phyloP scores from a whole-genome alignment of 2,113 vertebrate species.

The Sinocyclocheilus maitianheensis region DNA sequence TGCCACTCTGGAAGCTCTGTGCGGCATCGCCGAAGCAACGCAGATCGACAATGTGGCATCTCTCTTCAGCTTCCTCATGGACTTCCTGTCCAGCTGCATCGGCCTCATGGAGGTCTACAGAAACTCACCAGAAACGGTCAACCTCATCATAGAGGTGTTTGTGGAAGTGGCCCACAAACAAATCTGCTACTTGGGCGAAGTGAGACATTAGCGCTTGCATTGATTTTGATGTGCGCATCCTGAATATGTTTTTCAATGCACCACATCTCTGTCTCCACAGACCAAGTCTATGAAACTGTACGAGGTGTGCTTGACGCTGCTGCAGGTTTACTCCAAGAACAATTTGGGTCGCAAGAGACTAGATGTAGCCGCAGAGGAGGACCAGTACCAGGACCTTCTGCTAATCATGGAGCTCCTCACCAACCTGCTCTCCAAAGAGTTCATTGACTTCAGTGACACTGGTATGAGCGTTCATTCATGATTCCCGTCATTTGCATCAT shows the following conservation, averaged over 20 bases:
- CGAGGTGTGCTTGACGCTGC: slow-evolving; percentile 93
- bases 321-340: slow-evolving; percentile 98
- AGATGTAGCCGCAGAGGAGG: slow-evolving; percentile 92
- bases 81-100: slow-evolving; percentile 97
- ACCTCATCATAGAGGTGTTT: slow-evolving; percentile 99
- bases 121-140: slow-evolving; percentile 97
- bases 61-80: slow-evolving; percentile 98
- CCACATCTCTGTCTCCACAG: slow-evolving; percentile 68
- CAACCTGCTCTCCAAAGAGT: slow-evolving; percentile 97
- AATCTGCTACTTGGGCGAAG: slow-evolving; percentile 99
- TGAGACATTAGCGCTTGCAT: slow-evolving; percentile 64
- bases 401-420: slow-evolving; percentile 99
- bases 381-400: slow-evolving; percentile 98
- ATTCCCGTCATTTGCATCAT: background rate
- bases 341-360: slow-evolving; percentile 89
- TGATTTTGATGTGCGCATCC: background rate
- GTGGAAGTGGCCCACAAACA: slow-evolving; percentile 99
- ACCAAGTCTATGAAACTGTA: slow-evolving; percentile 98
- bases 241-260: background rate
- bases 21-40: slow-evolving; percentile 96
- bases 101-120: slow-evolving; percentile 98
- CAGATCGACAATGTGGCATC: slow-evolving; percentile 96
- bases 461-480: slow-evolving; percentile 69
- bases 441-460: slow-evolving; percentile 98
- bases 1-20: slow-evolving; percentile 92